Evolutionary conservation across 2,797 vertebrate genomes (phyloP).

Genomic region (Rhabdomys pumilio): DNA sequence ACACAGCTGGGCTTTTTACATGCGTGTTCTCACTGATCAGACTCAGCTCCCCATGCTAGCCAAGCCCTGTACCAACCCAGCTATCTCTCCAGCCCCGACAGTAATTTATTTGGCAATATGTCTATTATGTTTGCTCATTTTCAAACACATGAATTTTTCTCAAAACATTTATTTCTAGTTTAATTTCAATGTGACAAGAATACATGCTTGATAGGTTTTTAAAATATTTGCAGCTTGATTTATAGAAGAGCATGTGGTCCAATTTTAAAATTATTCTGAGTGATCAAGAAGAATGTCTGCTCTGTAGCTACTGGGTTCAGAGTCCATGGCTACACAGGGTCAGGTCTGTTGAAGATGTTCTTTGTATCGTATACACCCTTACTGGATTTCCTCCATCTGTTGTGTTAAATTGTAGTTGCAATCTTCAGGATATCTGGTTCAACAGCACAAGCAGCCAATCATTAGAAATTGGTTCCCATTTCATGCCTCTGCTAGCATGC

Average conservation of each 20-base stretch:
- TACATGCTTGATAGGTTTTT: background rate
- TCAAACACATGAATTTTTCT: background rate
- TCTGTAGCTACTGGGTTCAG: background rate
- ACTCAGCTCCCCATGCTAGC: background rate
- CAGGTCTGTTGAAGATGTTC: background rate
- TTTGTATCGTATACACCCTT: background rate
- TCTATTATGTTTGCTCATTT: constrained; percentile 43
- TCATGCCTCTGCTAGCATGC: background rate
- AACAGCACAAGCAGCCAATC: background rate
- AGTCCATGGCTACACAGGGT: background rate
- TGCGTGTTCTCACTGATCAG: background rate
- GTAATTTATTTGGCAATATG: background rate
- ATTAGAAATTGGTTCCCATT: background rate
- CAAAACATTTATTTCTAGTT: background rate
- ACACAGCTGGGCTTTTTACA: background rate
- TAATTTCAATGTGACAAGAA: constrained; percentile 43
- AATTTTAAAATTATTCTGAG: background rate
- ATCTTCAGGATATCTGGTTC: background rate
- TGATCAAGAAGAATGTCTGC: background rate
- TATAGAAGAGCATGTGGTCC: background rate
- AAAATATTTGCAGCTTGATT: constrained; percentile 1
- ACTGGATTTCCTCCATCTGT: background rate
- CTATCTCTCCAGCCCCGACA: background rate
- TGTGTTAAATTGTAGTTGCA: background rate
- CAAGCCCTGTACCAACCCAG: background rate